phyloP scores from a whole-genome alignment of 2,888 invertebrate species.

The Drosophila mimica region DNA sequence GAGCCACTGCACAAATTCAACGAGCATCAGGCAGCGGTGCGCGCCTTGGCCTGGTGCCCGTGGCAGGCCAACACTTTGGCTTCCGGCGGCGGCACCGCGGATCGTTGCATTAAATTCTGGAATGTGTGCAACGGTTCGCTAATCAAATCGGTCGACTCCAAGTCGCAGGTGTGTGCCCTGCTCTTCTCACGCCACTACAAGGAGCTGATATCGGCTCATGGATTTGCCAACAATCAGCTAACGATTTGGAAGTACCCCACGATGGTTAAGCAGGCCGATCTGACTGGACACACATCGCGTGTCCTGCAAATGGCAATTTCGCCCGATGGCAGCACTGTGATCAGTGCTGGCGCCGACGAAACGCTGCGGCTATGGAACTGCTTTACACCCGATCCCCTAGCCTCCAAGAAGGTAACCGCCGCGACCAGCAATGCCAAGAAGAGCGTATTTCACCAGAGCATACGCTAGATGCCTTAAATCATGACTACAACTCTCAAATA shows the following conservation, averaged over 20 bases:
- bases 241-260: slow-evolving; percentile 98
- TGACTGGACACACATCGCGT: slow-evolving; percentile 95
- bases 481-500: not conserved
- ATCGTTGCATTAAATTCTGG: slow-evolving; percentile 94
- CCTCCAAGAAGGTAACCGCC: slow-evolving; percentile 88
- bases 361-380: slow-evolving; percentile 99
- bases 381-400: slow-evolving; percentile 91
- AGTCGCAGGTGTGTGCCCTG: slow-evolving; percentile 97
- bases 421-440: slow-evolving; percentile 84
- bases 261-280: slow-evolving; percentile 93
- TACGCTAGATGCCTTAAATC: slow-evolving; percentile 86
- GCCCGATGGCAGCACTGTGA: slow-evolving; percentile 96
- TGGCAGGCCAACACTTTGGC: slow-evolving; percentile 96
- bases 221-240: slow-evolving; percentile 97
- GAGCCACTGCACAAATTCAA: slow-evolving; percentile 87
- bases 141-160: slow-evolving; percentile 94
- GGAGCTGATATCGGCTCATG: slow-evolving; percentile 97
- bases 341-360: slow-evolving; percentile 98
- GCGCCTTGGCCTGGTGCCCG: slow-evolving; percentile 99
- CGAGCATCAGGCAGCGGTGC: slow-evolving; percentile 95
- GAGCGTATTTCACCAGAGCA: slow-evolving; percentile 90
- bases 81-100: slow-evolving; percentile 98
- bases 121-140: slow-evolving; percentile 93
- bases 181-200: slow-evolving; percentile 97
- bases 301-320: slow-evolving; percentile 96